Evolutionary conservation across 1,140 invertebrate species (phyloP), one percentile per base, ranked within the genome.

Genomic region (Drosophila takahashii): DNA sequence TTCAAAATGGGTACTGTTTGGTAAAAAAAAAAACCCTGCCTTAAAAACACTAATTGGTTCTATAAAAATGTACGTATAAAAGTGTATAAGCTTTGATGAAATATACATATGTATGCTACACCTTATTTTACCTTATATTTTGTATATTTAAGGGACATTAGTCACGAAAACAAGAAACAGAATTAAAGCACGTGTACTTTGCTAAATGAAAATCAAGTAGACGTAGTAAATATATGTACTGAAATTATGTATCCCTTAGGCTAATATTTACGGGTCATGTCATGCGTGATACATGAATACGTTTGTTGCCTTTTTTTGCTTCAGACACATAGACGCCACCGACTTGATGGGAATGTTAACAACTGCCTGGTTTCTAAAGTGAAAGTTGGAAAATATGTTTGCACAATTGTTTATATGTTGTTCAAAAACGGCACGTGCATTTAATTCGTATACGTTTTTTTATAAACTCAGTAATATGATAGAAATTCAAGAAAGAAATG

Each of bases 211-310:
- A 32, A 32, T 10, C 11, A 36, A 4, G 34, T 10, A 9, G n/a
- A n/a, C 5, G n/a, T 15, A 39, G n/a, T 39, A 15, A 22, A 22
- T 15, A 26, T 26, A 18, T 42, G 5, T 11, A 45, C 18, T 9
- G 11, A 26, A 6, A 8, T 13, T 7, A 13, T 26, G 44, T 13
- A 22, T n/a, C 16, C n/a, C 5, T n/a, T 45, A 13, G 42, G 42
- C 1, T 22, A 13, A 13, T 26, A 45, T 26, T 13, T 22, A 13
- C 0, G 26, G 26, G 47, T 32, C 47, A 50, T 50, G 47, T 16
- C 27, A 32, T 50, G 47, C 47, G 47, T 27, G 44, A 8, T n/a
- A 47, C 22, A 27, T 47, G 10, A n/a, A n/a, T n/a, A n/a, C n/a
- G n/a, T n/a, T 48, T 26, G 27, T 47, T n/a, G 0, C 9, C 0